These are phyloP conservation scores for Caenorhabditis latens DNA, from an alignment of 1,140 invertebrate species.

Conservation along the genomic window DNA sequence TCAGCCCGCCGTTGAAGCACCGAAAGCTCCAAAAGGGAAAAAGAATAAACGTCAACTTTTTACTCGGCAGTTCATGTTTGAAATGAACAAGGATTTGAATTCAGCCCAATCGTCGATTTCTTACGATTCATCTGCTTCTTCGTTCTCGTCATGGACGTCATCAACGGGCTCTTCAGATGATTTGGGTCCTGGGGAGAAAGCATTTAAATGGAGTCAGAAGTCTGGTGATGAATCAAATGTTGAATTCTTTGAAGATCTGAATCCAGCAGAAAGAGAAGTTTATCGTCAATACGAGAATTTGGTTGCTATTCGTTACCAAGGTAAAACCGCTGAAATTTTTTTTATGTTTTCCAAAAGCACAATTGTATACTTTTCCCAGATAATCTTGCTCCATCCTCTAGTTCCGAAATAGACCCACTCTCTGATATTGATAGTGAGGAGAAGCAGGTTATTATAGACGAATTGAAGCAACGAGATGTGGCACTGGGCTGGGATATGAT, in stretches of 20 bases:
- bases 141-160: conserved; percentile 21
- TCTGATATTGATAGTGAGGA: conserved; percentile 42
- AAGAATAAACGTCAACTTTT: not conserved
- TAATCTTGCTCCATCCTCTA: not conserved
- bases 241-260: conserved; percentile 22
- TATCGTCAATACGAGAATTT: not conserved
- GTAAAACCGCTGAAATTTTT: not conserved
- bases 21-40: not conserved
- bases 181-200: not conserved
- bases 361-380: not conserved
- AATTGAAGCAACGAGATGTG: not conserved
- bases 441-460: not conserved
- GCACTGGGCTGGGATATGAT: not conserved
- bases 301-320: not conserved
- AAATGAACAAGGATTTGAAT: not conserved
- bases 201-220: conserved; percentile 17
- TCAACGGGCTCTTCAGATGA: not conserved
- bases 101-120: not conserved
- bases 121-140: conserved; percentile 3
- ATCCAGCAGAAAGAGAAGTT: not conserved
- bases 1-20: not conserved
- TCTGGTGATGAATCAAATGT: conserved; percentile 1
- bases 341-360: not conserved
- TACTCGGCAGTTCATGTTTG: conserved; percentile 4
- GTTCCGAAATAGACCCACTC: not conserved